Evolutionary conservation across 2,113 vertebrate species (phyloP).

Genomic region (Pterocles orientalis): DNA sequence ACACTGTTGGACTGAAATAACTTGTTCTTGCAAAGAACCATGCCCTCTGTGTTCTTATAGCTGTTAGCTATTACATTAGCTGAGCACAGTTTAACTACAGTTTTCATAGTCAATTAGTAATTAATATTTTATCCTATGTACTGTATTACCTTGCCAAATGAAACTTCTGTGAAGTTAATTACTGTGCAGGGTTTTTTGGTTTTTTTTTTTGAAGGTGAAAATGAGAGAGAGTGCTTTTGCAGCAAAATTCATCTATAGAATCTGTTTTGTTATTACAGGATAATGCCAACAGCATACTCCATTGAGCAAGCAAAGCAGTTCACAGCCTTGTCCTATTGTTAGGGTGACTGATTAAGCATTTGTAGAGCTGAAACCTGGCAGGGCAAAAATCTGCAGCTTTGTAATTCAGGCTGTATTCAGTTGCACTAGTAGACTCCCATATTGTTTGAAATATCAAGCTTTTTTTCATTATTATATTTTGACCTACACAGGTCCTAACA

Average conservation of each 20-base stretch:
- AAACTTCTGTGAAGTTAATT: constrained; percentile 75
- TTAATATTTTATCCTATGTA: constrained; percentile 61
- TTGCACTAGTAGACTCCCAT: constrained; percentile 3
- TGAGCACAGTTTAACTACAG: constrained; percentile 56
- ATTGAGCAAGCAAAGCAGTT: constrained; percentile 47
- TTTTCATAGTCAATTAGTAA: constrained; percentile 68
- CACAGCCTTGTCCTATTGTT: constrained; percentile 3
- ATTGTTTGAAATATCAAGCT: constrained; percentile 22
- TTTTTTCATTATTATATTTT: constrained; percentile 41
- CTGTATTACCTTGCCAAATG: constrained; percentile 51
- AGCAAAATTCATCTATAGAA: constrained; percentile 40
- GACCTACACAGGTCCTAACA: not conserved
- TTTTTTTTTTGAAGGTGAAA: constrained; percentile 59
- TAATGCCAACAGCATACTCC: constrained; percentile 40
- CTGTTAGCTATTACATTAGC: constrained; percentile 22
- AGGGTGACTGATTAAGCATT: constrained; percentile 38
- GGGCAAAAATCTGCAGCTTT: constrained; percentile 15
- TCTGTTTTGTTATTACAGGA: constrained; percentile 37
- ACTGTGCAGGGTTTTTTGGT: constrained; percentile 8
- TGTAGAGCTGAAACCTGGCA: not conserved
- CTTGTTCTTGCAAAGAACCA: not conserved
- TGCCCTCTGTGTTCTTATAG: not conserved
- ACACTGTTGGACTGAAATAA: not conserved
- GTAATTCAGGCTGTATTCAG: not conserved
- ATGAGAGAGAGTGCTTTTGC: constrained; percentile 52